Evolutionary conservation across 2,113 vertebrate species (phyloP), one percentile per base, ranked within the genome.

Genomic region (Gavia stellata): DNA sequence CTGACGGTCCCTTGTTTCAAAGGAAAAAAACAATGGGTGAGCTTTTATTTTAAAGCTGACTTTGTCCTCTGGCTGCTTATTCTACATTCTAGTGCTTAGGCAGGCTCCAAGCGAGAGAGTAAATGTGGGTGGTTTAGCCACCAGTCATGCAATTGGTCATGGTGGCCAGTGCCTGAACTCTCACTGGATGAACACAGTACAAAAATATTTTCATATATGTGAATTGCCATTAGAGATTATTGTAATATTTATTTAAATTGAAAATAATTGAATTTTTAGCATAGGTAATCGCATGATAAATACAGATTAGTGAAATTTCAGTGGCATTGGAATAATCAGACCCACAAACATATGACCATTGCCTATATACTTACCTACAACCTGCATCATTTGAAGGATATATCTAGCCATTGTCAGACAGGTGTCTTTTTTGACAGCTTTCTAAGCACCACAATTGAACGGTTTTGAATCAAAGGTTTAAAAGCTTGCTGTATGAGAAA

Each of bases 111-210:
- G 63, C 81, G 66, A 31, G 49, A 75, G 40, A 55, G 77, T 84
- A 86, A 87, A 94, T 86, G 71, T 49, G 33, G 20, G 55, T 49
- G 63, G 8, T 92, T 83, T 91, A 82, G 67, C 84, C 70, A 86
- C 71, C 45, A 68, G 40, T 80, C 63, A 71, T 88, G 73, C 58
- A 28, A 1, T 31, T 80, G 53, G 36, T 56, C 16, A 7, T 23
- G 17, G 81, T 59, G 36, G 38, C 47, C 72, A 91, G 38, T 83
- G 40, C 31, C 55, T 80, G 58, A 84, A 53, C 28, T 81, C 18
- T 61, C 34, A 67, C 55, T 52, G n/a, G 18, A 56, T 47, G 81
- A 79, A 74, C 47, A 55, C 23, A 23, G 18, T 31, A 52, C 18
- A 79, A 81, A 91, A 80, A 42, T 77, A 56, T 21, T 67, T 73